A percentile compares a stretch with the other conserved stretches of the same genome.
Conservation (phyloP, 2,113 vertebrate genomes). For the Phodopus roborovskii region DNA sequence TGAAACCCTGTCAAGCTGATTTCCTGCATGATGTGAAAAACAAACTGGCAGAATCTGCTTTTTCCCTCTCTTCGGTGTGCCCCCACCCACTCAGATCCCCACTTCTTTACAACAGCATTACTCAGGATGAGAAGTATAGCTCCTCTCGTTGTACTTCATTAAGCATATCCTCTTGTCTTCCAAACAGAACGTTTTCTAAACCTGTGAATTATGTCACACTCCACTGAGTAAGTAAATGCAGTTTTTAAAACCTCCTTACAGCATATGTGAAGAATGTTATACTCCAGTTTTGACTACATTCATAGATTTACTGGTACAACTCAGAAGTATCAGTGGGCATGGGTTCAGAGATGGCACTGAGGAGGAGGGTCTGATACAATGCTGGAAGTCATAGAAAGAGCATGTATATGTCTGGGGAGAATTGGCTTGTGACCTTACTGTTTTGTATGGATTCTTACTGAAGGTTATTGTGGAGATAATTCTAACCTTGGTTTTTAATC, state of each 20-base stretch:
- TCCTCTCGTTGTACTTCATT: slow-evolving; percentile 4
- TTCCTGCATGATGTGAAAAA: not conserved
- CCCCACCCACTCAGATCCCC: not conserved
- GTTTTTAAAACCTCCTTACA: not conserved
- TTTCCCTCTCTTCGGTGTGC: not conserved
- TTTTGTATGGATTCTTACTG: not conserved
- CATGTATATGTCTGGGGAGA: not conserved
- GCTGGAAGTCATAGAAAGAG: not conserved
- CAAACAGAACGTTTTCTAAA: slow-evolving; percentile 38
- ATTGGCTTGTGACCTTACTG: not conserved
- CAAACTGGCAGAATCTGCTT: not conserved
- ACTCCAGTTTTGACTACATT: slow-evolving; percentile 42
- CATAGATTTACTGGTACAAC: not conserved
- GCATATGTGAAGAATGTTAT: slow-evolving; percentile 6
- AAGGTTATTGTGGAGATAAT: not conserved
- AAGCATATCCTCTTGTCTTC: slow-evolving; percentile 45
- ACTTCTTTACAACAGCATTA: not conserved
- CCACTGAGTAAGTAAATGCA: slow-evolving; percentile 37
- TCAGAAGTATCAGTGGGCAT: not conserved
- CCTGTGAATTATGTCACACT: not conserved
- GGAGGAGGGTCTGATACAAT: not conserved
- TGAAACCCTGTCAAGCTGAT: not conserved
- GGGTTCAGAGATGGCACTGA: not conserved
- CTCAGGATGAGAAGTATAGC: slow-evolving; percentile 11
- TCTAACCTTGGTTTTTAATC: not conserved